Percentiles rank a stretch among this genome's conserved stretches.
These are phyloP conservation scores for Scrobipalpa costella DNA, from an alignment of 2,888 invertebrate genomes.

Conservation along the genomic window DNA sequence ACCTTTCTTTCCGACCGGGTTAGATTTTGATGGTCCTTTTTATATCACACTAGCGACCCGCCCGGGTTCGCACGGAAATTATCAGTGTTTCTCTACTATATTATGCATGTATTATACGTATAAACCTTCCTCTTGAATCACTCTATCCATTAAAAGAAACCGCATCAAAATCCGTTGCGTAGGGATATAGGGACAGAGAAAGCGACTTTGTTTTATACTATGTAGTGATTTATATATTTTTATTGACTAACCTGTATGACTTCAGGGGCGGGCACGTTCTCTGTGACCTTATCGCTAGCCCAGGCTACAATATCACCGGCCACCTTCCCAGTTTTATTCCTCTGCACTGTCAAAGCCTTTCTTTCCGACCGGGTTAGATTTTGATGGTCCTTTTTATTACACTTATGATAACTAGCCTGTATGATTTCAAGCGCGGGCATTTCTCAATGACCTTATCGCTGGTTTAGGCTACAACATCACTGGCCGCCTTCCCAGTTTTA, in stretches of 20 bases:
- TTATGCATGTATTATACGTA: too few relatives aligned
- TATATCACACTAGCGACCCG: too few relatives aligned
- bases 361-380: constrained; percentile 88
- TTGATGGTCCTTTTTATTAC: constrained; percentile 87
- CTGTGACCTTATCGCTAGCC: constrained; percentile 92
- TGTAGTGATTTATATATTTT: too few relatives aligned
- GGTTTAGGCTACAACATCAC: constrained; percentile 95
- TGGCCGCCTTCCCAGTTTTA: constrained; percentile 95
- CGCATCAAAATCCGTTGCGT: too few relatives aligned
- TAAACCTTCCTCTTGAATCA: too few relatives aligned
- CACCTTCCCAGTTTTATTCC: constrained; percentile 97
- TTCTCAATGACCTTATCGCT: constrained; percentile 92
- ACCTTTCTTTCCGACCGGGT: constrained; percentile 87
- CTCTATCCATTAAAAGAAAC: too few relatives aligned
- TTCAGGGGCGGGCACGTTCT: constrained; percentile 95
- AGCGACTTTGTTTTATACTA: too few relatives aligned
- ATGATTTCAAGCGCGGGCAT: constrained; percentile 93
- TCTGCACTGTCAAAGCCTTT: constrained; percentile 85
- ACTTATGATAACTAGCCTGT: constrained; percentile 65
- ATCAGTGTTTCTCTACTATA: too few relatives aligned
- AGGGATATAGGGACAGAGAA: too few relatives aligned
- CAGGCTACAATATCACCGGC: constrained; percentile 93
- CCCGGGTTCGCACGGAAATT: too few relatives aligned
- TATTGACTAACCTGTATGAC: constrained; percentile 84
- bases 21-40: too few relatives aligned